Base-by-base conservation (phyloP, 1,140 invertebrate genomes). In the Neodiprion fabricii region DNA sequence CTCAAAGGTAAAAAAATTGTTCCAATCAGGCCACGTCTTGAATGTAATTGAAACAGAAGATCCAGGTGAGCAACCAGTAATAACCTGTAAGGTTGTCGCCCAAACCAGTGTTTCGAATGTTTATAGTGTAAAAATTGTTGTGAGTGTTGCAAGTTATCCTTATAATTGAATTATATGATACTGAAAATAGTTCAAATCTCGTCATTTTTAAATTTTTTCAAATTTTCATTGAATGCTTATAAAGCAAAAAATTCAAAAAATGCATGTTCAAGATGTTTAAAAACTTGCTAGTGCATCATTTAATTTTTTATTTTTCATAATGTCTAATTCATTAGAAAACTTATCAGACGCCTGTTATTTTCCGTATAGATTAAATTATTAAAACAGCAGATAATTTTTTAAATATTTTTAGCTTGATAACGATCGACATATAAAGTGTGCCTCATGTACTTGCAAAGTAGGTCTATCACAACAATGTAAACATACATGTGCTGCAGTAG, bases 91-190 rank as follows among this genome's bases (percentile, higher is more conserved):
- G 67, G 75, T 76, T 67, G 65, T 72, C 4, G 61, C 70, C 40
- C 70, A 75, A 66, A 75, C 74, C 14, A 67, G 74, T 72, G 72
- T 76, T 12, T 74, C 72, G 10, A 71, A 67, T 17, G n/a, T 40
- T 23, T 74, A 76, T 67, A 67, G 74, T 71, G 68, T 76, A 4
- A 74, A 76, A 74, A 71, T 76, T 72, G 47, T 47, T 17, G 75
- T 76, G 71, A 10, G 67, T 66, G 70, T 61, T 40, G 14, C 14
- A 17, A 40, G 28, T 40, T 40, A 40, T 40, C 5, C 28, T 40
- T 40, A 40, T 40, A 40, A 40, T 40, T 40, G 5, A 40, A 40
- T 40, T 40, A 40, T 5, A 40, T 40, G 28, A 40, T 5, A 40
- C 1, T 28, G 1, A 65, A 74, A 7, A 28, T 65, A 66, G 66